phyloP scores from a whole-genome alignment of 1,140 invertebrate species.

The Drosophila arawakana region DNA sequence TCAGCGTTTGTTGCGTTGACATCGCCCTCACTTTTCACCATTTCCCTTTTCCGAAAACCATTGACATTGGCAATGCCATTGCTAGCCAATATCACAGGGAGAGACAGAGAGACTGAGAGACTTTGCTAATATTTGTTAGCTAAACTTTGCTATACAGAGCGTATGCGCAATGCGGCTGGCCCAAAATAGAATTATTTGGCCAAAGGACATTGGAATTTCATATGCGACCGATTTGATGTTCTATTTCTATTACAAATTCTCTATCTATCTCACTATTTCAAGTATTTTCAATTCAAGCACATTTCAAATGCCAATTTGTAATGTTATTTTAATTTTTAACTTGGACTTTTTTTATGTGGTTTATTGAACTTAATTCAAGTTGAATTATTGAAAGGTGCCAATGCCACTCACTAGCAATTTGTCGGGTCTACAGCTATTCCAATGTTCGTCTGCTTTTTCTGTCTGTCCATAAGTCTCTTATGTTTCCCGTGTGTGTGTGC shows the following conservation, averaged over 20 bases:
- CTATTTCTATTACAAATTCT: background rate
- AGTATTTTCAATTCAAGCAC: constrained; percentile 40
- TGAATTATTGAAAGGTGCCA: constrained; percentile 76
- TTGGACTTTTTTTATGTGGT: constrained; percentile 13
- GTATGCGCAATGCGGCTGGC: constrained; percentile 57
- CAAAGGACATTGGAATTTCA: constrained; percentile 27
- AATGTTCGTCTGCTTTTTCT: constrained; percentile 33
- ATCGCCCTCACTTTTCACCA: constrained; percentile 16
- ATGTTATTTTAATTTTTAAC: constrained; percentile 15
- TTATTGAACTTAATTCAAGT: constrained; percentile 66
- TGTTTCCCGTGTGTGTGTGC: constrained; percentile 9
- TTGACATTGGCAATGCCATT: constrained; percentile 6
- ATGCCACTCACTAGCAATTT: constrained; percentile 38
- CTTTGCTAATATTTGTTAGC: constrained; percentile 32
- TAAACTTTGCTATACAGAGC: constrained; percentile 45
- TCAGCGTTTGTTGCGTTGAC: constrained; percentile 66
- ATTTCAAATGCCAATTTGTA: constrained; percentile 26
- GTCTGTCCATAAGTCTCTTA: constrained; percentile 3
- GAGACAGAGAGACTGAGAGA: background rate
- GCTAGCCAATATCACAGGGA: constrained; percentile 19
- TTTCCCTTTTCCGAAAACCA: background rate
- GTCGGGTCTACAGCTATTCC: constrained; percentile 52
- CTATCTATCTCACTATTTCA: constrained; percentile 6
- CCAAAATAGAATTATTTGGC: constrained; percentile 37
- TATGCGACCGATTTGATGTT: constrained; percentile 19